Conservation (phyloP, 1,140 invertebrate species). For the Wiebesia pumilae region DNA sequence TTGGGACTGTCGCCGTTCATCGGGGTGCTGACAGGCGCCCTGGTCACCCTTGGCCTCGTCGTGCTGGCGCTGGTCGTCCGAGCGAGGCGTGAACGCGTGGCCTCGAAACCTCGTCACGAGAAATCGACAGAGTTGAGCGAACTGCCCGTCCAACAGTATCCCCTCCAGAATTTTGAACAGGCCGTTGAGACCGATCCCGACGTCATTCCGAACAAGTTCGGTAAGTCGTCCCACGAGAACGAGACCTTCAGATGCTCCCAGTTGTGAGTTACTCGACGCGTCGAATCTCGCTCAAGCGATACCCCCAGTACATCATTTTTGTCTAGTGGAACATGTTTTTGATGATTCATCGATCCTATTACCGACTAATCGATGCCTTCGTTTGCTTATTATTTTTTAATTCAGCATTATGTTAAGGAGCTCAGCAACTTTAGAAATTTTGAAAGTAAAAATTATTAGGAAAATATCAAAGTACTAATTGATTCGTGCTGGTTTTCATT, state of each 20-base stretch:
- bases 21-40: conserved; percentile 75
- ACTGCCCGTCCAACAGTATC: conserved; percentile 71
- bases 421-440: too few relatives aligned
- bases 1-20: conserved; percentile 76
- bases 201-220: conserved; percentile 84
- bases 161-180: conserved; percentile 68
- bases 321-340: too few relatives aligned
- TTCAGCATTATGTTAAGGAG: too few relatives aligned
- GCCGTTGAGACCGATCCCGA: conserved; percentile 82
- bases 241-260: neutral
- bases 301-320: neutral
- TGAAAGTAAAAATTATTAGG: too few relatives aligned
- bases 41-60: conserved; percentile 75
- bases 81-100: conserved; percentile 67
- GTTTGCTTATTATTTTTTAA: too few relatives aligned
- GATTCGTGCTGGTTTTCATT: too few relatives aligned
- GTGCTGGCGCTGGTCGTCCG: conserved; percentile 75
- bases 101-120: conserved; percentile 59
- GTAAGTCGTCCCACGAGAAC: conserved; percentile 69
- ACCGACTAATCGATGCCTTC: too few relatives aligned
- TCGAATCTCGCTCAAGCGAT: neutral
- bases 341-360: too few relatives aligned
- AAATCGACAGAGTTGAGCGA: conserved; percentile 72
- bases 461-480: too few relatives aligned
- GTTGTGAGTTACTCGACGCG: neutral